Base-by-base conservation (phyloP, 2,888 invertebrate genomes). In the Dioctria linearis region DNA sequence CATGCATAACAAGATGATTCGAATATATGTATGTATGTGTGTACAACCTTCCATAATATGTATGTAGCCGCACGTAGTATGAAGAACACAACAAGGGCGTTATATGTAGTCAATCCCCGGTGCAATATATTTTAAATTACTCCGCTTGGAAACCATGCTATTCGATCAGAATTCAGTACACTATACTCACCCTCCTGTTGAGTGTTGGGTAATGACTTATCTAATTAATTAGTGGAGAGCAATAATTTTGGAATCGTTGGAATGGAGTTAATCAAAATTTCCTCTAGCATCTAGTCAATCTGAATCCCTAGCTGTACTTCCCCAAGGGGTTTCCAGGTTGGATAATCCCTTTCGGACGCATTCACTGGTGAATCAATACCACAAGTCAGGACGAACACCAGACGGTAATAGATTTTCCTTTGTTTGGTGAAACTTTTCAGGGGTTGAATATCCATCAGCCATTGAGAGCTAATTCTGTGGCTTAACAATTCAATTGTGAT, bases 231-330 rank as follows among this genome's bases (percentile, higher is more conserved):
- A 76, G 49, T 25, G 46, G 49, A 39, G 40, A 63, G 63, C 61
- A 25, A 25, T 37, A 76, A 46, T 63, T 63, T 46, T 5, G 13
- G 49, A 49, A 76, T 76, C 76, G 13, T 5, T 39, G 63, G 76
- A 46, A n/a, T 63, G 46, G 40, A 63, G 76, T 63, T 76, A 76
- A 76, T 76, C 76, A 76, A 76, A 76, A 76, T 76, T 76, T 25
- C 76, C 76, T 43, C 76, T 49, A 46, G 42, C 63, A 39, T 61
- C 39, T 43, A 63, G 63, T 76, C 46, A 61, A 76, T 63, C 76
- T 76, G 37, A 63, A 63, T 63, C 59, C 43, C 37, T 37, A 46
- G 63, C n/a, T 39, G 37, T 37, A 63, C 2, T 25, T 13, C 63
- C 63, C 63, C 63, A 37, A 49, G 63, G 76, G 76, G 76, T 46